Conservation (phyloP, 2,797 vertebrate species). For the Melopsittacus undulatus region DNA sequence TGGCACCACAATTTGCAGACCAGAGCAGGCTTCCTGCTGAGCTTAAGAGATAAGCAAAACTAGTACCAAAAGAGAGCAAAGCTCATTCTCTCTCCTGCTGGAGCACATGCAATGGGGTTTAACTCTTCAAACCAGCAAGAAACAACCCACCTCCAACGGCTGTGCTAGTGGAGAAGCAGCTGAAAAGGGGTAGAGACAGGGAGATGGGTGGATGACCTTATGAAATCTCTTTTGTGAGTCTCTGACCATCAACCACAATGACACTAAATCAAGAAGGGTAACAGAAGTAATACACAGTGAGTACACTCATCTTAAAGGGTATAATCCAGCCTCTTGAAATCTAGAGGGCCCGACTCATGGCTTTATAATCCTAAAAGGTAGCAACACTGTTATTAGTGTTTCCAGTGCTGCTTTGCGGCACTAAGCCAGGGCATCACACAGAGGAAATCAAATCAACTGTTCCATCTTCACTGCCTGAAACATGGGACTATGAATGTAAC, state of each 20-base stretch:
- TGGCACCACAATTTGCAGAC: not conserved
- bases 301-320: not conserved
- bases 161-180: not conserved
- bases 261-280: not conserved
- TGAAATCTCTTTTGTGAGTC: not conserved
- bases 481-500: fast-evolving
- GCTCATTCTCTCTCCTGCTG: not conserved
- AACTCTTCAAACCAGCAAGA: not conserved
- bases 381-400: not conserved
- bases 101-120: not conserved
- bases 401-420: not conserved
- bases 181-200: not conserved
- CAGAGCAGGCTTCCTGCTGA: not conserved
- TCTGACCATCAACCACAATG: not conserved
- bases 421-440: not conserved
- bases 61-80: not conserved
- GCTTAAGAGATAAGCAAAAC: not conserved
- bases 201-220: not conserved
- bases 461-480: not conserved
- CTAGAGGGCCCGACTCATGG: not conserved
- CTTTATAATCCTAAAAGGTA: not conserved
- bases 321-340: not conserved
- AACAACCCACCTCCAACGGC: not conserved
- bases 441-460: not conserved
- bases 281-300: fast-evolving